These are phyloP conservation scores for Macrophya alboannulata DNA, from an alignment of 2,888 invertebrate genomes.

Conservation along the genomic window DNA sequence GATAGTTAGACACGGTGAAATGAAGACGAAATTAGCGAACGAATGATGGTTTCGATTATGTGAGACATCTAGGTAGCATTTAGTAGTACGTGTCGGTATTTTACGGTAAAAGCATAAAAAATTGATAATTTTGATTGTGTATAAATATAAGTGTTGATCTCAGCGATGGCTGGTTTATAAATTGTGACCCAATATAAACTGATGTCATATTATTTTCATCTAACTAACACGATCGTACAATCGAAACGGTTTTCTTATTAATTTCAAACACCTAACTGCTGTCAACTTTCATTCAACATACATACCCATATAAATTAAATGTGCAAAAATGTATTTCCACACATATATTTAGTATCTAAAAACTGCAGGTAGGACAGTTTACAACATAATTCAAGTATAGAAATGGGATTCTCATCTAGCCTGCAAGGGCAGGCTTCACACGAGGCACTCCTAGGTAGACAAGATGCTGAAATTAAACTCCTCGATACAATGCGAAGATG, in stretches of 20 bases:
- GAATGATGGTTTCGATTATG: not conserved
- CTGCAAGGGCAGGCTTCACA: conserved; percentile 94
- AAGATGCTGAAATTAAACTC: conserved; percentile 95
- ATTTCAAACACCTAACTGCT: conserved; percentile 33
- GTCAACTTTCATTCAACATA: conserved; percentile 30
- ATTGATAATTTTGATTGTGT: conserved; percentile 57
- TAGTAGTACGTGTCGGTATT: conserved; percentile 45
- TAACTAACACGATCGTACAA: conserved; percentile 2
- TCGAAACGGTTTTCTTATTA: not conserved
- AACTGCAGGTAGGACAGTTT: conserved; percentile 35
- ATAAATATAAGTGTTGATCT: conserved; percentile 74
- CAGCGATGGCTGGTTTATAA: conserved; percentile 64
- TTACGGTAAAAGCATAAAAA: conserved; percentile 53
- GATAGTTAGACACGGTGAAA: not conserved
- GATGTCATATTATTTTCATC: conserved; percentile 47
- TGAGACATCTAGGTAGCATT: conserved; percentile 13
- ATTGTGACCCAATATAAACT: conserved; percentile 51
- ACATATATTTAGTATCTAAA: conserved; percentile 42
- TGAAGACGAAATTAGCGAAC: not conserved
- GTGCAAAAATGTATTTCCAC: conserved; percentile 55
- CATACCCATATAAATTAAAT: conserved; percentile 31
- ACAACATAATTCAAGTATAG: conserved; percentile 15
- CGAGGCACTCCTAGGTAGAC: conserved; percentile 93
- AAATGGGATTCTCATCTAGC: conserved; percentile 93
- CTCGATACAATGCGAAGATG: conserved; percentile 96